Percentiles rank a stretch among this genome's conserved stretches.
Conservation (phyloP, 1,140 invertebrate genomes). For the Aporrectodea caliginosa region DNA sequence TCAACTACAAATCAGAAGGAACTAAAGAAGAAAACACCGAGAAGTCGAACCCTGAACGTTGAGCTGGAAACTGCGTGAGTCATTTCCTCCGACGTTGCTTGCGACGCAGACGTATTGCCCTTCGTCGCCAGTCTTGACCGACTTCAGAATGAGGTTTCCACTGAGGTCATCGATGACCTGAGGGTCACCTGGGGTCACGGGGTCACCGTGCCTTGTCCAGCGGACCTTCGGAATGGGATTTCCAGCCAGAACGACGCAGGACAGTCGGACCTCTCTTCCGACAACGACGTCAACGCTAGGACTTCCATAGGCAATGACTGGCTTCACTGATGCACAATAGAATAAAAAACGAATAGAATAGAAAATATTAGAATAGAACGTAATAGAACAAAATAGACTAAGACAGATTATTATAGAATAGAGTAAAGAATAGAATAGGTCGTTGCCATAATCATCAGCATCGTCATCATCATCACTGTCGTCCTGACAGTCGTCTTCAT, state of each 20-base stretch:
- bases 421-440: no score
- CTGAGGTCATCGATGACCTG: conserved; percentile 29
- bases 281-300: conserved; percentile 44
- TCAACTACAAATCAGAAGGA: no score
- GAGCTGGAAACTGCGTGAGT: conserved; percentile 49
- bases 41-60: conserved; percentile 56
- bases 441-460: neutral
- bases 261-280: conserved; percentile 43
- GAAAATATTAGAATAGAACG: no score
- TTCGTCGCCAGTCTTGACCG: conserved; percentile 45
- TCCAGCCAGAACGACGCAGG: conserved; percentile 55
- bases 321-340: conserved; percentile 47
- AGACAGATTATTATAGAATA: no score
- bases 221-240: conserved; percentile 55
- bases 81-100: conserved; percentile 56
- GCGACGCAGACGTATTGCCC: conserved; percentile 57
- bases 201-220: conserved; percentile 53
- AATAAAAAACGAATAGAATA: no score
- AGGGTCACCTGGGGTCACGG: conserved; percentile 35
- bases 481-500: no score
- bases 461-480: neutral
- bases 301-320: conserved; percentile 49
- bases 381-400: no score
- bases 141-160: conserved; percentile 41
- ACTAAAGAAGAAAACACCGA: no score